Evolutionary conservation across 1,140 invertebrate genomes (phyloP).

Genomic region (Aphis craccivora): DNA sequence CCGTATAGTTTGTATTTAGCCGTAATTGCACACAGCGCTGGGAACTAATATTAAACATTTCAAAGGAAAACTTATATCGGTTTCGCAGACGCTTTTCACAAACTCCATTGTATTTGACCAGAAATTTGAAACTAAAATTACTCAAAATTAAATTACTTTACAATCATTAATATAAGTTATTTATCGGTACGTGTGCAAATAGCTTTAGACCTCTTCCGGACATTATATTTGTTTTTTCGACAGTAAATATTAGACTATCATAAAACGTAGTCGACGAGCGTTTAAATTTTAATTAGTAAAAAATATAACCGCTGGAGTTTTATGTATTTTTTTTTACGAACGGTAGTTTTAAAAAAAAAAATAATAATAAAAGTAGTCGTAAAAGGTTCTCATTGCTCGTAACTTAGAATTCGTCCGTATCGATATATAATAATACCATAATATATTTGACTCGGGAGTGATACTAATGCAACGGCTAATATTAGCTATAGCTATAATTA

Average conservation of each 20-base stretch:
- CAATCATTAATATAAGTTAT: neutral
- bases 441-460: neutral
- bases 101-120: neutral
- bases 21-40: neutral
- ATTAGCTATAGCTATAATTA: no score
- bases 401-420: neutral
- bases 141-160: neutral
- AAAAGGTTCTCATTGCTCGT: neutral
- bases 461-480: neutral
- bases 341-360: neutral
- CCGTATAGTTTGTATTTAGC: neutral
- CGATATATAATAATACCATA: neutral
- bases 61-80: neutral
- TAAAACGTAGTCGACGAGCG: neutral
- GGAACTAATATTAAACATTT: neutral
- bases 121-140: neutral
- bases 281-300: neutral
- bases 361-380: neutral
- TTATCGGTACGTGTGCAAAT: neutral
- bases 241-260: neutral
- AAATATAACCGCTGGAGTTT: neutral
- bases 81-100: neutral
- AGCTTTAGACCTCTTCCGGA: neutral
- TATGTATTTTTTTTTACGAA: neutral
- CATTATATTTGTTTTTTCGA: neutral